These are phyloP conservation scores for Cinclus cinclus DNA, from an alignment of 2,113 vertebrate genomes.

Conservation along the genomic window DNA sequence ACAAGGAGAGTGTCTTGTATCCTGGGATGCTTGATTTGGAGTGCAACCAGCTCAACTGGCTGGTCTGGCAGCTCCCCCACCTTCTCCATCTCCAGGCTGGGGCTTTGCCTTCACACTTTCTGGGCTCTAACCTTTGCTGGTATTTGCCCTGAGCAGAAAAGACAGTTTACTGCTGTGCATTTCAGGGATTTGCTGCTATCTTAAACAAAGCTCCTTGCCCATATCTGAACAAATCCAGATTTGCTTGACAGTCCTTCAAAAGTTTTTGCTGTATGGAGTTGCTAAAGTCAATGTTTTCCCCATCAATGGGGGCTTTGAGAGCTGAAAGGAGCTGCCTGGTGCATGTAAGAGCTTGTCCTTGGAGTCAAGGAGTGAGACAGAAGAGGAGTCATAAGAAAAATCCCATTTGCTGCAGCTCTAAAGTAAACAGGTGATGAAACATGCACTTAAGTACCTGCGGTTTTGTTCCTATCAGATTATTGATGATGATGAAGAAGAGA, in stretches of 20 bases:
- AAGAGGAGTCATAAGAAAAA: background rate
- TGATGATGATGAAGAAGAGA: conserved; percentile 73
- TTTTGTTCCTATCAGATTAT: conserved; percentile 29
- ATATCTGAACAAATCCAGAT: background rate
- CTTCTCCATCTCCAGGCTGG: background rate
- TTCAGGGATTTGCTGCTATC: background rate
- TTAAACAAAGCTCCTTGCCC: background rate
- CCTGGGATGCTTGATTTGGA: background rate
- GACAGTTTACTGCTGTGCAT: background rate
- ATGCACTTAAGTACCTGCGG: background rate
- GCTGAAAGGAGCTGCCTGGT: background rate
- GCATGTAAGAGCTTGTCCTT: background rate
- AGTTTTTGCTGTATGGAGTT: background rate
- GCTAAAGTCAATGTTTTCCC: background rate
- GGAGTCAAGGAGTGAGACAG: background rate
- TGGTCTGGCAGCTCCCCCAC: background rate
- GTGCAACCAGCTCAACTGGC: background rate
- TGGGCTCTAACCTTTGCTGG: background rate
- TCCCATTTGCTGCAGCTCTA: background rate
- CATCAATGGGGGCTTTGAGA: background rate
- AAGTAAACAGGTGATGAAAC: background rate
- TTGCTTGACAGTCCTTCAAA: background rate
- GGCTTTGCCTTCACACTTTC: background rate
- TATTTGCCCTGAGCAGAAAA: background rate
- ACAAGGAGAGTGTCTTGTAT: background rate